Evolutionary conservation across 2,888 invertebrate genomes (phyloP).

Genomic region (Tryphoninae sp.): DNA sequence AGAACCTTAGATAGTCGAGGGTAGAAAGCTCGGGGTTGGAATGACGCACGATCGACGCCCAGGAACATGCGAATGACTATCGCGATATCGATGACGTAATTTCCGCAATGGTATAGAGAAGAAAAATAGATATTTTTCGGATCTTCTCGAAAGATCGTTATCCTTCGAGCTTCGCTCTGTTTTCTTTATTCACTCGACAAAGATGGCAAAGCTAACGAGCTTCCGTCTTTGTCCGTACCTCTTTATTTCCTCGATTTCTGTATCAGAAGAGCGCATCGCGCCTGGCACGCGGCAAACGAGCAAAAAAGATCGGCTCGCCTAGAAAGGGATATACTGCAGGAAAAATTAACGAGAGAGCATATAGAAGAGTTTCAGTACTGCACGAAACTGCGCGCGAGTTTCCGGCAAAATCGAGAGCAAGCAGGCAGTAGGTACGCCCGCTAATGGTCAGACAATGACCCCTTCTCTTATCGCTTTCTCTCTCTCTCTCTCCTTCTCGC

Average conservation of each 20-base stretch:
- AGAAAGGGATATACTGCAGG: conserved; percentile 29
- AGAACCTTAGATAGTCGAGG: too few relatives aligned
- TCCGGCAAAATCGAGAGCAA: conserved; percentile 32
- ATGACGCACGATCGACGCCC: not conserved
- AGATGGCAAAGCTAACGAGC: not conserved
- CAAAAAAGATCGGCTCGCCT: conserved; percentile 30
- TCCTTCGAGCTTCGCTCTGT: not conserved
- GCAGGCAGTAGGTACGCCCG: conserved; percentile 60
- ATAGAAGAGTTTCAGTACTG: conserved; percentile 14
- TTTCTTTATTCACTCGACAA: not conserved
- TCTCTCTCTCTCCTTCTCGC: conserved; percentile 10
- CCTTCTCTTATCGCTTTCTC: conserved; percentile 12
- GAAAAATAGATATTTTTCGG: not conserved
- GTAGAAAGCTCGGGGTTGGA: too few relatives aligned
- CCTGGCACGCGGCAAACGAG: not conserved
- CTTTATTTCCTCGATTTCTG: conserved; percentile 20
- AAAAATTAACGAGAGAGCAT: conserved; percentile 8
- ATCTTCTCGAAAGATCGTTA: conserved; percentile 7
- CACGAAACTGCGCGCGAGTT: conserved; percentile 31
- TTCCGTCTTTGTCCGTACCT: not conserved
- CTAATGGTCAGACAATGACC: conserved; percentile 74
- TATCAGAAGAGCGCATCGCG: conserved; percentile 9
- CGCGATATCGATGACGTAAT: not conserved
- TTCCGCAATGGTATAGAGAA: not conserved
- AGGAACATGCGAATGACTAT: not conserved